phyloP scores from a whole-genome alignment of 1,140 invertebrate species.

The Musca vetustissima region DNA sequence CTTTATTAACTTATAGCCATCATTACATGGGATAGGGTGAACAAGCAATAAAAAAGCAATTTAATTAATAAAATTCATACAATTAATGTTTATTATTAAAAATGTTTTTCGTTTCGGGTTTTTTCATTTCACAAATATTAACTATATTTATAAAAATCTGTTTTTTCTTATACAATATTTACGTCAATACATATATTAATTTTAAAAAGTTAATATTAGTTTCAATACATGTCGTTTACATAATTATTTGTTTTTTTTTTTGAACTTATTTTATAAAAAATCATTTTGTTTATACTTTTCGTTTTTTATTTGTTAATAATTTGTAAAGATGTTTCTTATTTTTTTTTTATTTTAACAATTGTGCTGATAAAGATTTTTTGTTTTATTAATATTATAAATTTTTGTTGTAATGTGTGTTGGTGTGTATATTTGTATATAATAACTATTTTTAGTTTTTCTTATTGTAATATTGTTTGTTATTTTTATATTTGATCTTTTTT shows the following conservation, averaged over 20 bases:
- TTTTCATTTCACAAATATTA: neutral
- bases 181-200: conserved; percentile 2
- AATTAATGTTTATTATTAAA: neutral
- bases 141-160: conserved; percentile 16
- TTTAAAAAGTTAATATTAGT: neutral
- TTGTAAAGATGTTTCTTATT: neutral
- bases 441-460: too few species aligned
- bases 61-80: conserved; percentile 2
- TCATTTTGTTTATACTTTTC: too few species aligned
- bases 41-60: neutral
- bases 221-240: too few species aligned
- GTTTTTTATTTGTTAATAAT: neutral
- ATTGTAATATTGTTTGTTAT: too few species aligned
- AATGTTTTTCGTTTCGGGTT: neutral
- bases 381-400: too few species aligned
- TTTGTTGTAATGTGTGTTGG: neutral
- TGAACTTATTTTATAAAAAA: neutral
- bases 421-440: too few species aligned
- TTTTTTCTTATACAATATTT: too few species aligned
- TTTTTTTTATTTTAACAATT: neutral
- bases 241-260: too few species aligned
- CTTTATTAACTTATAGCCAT: neutral
- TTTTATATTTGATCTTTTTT: neutral
- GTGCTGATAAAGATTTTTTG: neutral
- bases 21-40: neutral